Evolutionary conservation across 2,888 invertebrate species (phyloP).

Genomic region (Smittia sp.): DNA sequence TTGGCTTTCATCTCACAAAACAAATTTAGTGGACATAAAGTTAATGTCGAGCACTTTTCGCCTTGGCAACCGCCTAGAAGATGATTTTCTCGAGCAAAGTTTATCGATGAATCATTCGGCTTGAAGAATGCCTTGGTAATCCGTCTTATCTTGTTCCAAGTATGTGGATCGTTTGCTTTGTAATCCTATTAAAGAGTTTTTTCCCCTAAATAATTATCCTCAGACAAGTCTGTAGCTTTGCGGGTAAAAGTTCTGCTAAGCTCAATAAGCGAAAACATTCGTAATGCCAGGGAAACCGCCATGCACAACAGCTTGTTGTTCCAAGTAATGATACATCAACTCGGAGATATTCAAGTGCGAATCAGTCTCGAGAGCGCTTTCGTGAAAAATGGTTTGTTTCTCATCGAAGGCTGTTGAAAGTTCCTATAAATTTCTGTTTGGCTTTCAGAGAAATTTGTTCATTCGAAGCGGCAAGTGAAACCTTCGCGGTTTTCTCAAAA

Average conservation of each 20-base stretch:
- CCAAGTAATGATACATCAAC: neutral
- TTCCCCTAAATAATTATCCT: neutral
- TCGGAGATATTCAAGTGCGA: neutral
- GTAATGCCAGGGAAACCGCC: neutral
- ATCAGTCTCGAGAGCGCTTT: too few relatives aligned
- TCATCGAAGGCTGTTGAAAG: neutral
- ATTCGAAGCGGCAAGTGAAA: neutral
- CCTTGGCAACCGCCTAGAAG: neutral
- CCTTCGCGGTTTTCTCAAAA: neutral
- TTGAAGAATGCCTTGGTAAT: too few relatives aligned
- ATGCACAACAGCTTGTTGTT: slow-evolving; percentile 23
- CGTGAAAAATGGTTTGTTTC: slow-evolving; percentile 3
- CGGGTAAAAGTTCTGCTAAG: neutral
- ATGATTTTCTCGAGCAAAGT: neutral
- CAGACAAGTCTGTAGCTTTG: neutral
- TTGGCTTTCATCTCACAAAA: neutral
- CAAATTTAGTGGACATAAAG: slow-evolving; percentile 20
- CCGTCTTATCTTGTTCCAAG: neutral
- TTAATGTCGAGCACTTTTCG: neutral
- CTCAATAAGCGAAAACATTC: neutral
- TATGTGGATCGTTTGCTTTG: neutral
- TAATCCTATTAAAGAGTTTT: neutral
- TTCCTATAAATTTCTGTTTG: neutral
- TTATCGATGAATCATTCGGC: slow-evolving; percentile 2
- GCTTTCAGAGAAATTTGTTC: neutral